A percentile compares a stretch with the other conserved stretches of the same genome.
Conservation (phyloP, 1,140 invertebrate genomes). For the Samia ricini region DNA sequence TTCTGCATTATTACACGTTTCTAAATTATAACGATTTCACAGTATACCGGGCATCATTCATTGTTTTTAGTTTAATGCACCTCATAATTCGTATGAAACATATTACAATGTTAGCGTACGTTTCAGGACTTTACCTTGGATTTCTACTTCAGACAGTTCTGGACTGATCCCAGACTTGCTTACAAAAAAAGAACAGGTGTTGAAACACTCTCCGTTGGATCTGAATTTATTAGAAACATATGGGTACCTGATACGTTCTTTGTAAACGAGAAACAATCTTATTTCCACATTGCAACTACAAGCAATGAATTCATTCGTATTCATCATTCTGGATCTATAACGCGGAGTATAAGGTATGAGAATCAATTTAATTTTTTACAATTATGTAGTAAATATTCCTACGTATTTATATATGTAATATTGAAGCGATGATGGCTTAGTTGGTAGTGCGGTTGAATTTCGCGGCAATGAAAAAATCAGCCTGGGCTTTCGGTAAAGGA, state of each 20-base stretch:
- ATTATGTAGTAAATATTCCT: no score
- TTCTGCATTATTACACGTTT: no score
- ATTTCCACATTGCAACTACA: constrained; percentile 98
- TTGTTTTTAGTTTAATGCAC: constrained; percentile 10
- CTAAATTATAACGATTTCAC: no score
- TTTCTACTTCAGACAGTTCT: constrained; percentile 98
- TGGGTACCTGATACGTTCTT: constrained; percentile 98
- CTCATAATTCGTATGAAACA: no score
- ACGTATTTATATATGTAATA: no score
- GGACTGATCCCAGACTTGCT: constrained; percentile 94
- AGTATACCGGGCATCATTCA: no score
- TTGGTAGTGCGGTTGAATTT: no score
- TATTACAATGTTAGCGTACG: no score
- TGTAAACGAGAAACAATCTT: constrained; percentile 97
- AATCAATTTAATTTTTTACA: no score
- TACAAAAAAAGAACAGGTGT: constrained; percentile 90
- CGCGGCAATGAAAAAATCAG: no score
- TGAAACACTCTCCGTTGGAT: constrained; percentile 91
- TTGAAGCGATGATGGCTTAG: no score
- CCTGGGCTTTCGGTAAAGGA: no score
- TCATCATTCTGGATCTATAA: constrained; percentile 95
- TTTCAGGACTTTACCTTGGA: constrained; percentile 98
- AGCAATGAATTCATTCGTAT: constrained; percentile 98
- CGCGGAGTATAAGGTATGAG: constrained; percentile 97
- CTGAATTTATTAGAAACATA: constrained; percentile 96